Evolutionary conservation across 2,888 invertebrate genomes (phyloP), one percentile per base, ranked within the genome.

Genomic region (Tholera decimalis): DNA sequence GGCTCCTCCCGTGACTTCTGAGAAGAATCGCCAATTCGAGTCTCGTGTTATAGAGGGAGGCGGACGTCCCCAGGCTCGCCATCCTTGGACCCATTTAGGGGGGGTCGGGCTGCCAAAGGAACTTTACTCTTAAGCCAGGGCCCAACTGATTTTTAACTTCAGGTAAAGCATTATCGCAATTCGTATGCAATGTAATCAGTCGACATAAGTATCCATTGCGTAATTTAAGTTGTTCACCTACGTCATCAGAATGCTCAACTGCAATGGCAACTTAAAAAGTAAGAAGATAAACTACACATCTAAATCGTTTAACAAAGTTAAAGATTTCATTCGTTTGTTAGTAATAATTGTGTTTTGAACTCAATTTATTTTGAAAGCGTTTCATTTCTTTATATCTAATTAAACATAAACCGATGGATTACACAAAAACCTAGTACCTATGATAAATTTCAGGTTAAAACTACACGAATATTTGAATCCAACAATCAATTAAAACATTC

Each of bases 261-360:
- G n/a, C n/a, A n/a, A n/a, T n/a, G n/a, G n/a, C n/a, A n/a, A n/a
- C 24, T 37, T 56, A 24, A 33, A 55, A 46, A 54, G 15, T 35
- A 11, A 15, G 11, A 18, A 20, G 13, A 33, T 20, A 9, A 11
- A 15, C 15, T 35, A 6, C 35, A 15, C 13, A 6, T 35, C 15
- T 15, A 15, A 35, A 15, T n/a, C n/a, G n/a, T n/a, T n/a, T n/a
- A n/a, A n/a, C n/a, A n/a, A n/a, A n/a, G n/a, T n/a, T n/a, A n/a
- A n/a, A n/a, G n/a, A n/a, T n/a, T n/a, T n/a, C n/a, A n/a, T n/a
- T n/a, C n/a, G n/a, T n/a, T n/a, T n/a, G n/a, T n/a, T n/a, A n/a
- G n/a, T n/a, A n/a, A n/a, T n/a, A n/a, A n/a, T n/a, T 13, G 35
- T 15, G 15, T 35, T 35, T 35, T 35, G 4, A 22, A 22, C 7